Percentiles rank a stretch among this genome's conserved stretches.
Conservation (phyloP, 2,113 vertebrate genomes). For the Zosterops pallidus region DNA sequence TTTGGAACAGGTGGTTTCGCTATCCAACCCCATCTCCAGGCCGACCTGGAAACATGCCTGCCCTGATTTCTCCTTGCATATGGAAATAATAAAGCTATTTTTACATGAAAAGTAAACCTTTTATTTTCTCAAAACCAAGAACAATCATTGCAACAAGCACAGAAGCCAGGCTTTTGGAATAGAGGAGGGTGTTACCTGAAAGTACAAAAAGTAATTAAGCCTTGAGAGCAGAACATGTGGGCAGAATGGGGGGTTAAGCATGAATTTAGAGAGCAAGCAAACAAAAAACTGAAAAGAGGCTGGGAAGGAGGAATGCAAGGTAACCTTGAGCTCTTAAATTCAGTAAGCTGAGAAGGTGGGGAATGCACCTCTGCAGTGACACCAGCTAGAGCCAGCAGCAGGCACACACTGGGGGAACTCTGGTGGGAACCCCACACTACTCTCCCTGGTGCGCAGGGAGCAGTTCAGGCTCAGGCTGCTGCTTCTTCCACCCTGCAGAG, state of each 20-base stretch:
- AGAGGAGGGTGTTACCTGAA: neutral
- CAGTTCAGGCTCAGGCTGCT: neutral
- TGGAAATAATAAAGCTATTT: slow-evolving; percentile 52
- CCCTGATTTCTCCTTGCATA: neutral
- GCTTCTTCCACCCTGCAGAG: neutral
- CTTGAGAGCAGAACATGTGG: neutral
- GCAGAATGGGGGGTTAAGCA: neutral
- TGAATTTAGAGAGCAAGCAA: neutral
- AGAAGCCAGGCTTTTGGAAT: neutral
- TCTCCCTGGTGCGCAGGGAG: neutral
- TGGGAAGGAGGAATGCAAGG: neutral
- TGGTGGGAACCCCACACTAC: neutral
- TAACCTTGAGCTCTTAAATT: neutral
- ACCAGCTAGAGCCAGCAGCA: neutral
- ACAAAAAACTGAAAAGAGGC: neutral
- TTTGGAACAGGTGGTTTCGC: slow-evolving; percentile 6
- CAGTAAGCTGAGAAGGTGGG: neutral
- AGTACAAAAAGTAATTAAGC: neutral
- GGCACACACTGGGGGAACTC: neutral
- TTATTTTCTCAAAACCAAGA: slow-evolving; percentile 7
- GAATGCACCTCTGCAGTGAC: neutral
- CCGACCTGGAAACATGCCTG: slow-evolving; percentile 34
- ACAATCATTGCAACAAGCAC: neutral
- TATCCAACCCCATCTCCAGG: slow-evolving; percentile 7
- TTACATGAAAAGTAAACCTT: slow-evolving; percentile 13